Percentiles rank a stretch among this genome's conserved stretches.
These are phyloP conservation scores for Coptodon bakossiorum DNA, from an alignment of 2,113 vertebrate species.

Conservation along the genomic window DNA sequence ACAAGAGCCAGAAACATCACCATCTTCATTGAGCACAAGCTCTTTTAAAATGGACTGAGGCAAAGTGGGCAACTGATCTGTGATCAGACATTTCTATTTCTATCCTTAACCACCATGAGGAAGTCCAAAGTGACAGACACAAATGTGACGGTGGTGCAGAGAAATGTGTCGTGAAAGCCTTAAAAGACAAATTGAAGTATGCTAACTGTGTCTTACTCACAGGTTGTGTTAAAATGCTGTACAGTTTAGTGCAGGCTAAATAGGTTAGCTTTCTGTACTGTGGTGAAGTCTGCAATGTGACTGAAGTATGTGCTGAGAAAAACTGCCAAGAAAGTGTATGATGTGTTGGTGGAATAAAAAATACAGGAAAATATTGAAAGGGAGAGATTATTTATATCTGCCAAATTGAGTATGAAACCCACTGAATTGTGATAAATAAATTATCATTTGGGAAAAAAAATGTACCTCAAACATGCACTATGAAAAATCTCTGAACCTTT, in stretches of 20 bases:
- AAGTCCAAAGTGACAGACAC: not conserved
- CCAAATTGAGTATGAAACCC: not conserved
- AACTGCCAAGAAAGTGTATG: not conserved
- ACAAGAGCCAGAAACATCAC: not conserved
- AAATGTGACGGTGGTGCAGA: not conserved
- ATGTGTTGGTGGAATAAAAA: not conserved
- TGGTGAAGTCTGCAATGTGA: not conserved
- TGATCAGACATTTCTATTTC: not conserved
- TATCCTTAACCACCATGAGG: not conserved
- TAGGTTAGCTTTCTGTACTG: not conserved
- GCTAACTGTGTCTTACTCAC: not conserved
- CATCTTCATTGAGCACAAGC: not conserved
- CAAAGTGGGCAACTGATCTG: not conserved
- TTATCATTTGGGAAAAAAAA: not conserved
- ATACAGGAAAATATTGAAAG: not conserved
- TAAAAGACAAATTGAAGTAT: not conserved
- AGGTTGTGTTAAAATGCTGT: not conserved
- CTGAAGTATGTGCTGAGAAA: not conserved
- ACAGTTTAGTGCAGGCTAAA: not conserved
- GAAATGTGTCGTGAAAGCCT: not conserved
- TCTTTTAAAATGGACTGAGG: not conserved
- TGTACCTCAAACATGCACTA: not conserved
- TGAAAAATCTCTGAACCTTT: not conserved
- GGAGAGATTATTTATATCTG: not conserved
- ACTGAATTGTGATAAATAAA: not conserved